Evolutionary conservation across 1,140 invertebrate genomes (phyloP).

Genomic region (Amphibalanus amphitrite): DNA sequence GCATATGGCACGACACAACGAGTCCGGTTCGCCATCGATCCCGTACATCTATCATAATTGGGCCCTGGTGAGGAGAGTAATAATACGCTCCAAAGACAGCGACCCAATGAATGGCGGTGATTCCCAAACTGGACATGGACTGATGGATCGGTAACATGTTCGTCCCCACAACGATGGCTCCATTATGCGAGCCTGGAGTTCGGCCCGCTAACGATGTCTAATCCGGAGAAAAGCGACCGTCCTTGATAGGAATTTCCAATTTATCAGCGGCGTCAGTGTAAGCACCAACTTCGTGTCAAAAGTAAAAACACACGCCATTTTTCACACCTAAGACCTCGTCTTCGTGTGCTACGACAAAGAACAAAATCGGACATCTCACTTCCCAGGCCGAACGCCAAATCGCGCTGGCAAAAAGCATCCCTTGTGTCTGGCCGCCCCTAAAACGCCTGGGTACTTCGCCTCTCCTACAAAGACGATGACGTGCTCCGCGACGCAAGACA

Average conservation of each 20-base stretch:
- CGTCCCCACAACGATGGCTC: neutral
- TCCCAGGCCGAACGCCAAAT: no score
- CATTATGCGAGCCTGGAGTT: neutral
- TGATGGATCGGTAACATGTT: neutral
- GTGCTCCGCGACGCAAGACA: no score
- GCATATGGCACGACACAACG: neutral
- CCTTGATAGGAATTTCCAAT: neutral
- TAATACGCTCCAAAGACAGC: neutral
- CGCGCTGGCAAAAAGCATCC: no score
- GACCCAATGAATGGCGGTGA: neutral
- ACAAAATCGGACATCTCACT: no score
- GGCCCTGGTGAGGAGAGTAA: neutral
- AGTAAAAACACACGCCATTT: neutral
- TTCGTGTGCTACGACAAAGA: no score
- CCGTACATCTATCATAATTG: neutral
- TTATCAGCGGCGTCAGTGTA: neutral
- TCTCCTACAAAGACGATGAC: no score
- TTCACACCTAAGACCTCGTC: neutral
- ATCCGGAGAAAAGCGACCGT: neutral
- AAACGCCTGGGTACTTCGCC: no score
- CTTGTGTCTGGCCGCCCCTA: no score
- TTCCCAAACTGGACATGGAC: neutral
- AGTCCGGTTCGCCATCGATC: neutral
- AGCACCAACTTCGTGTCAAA: neutral
- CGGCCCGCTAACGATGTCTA: neutral